These are phyloP conservation scores for Bucco capensis DNA, from an alignment of 2,113 vertebrate species.

Conservation along the genomic window DNA sequence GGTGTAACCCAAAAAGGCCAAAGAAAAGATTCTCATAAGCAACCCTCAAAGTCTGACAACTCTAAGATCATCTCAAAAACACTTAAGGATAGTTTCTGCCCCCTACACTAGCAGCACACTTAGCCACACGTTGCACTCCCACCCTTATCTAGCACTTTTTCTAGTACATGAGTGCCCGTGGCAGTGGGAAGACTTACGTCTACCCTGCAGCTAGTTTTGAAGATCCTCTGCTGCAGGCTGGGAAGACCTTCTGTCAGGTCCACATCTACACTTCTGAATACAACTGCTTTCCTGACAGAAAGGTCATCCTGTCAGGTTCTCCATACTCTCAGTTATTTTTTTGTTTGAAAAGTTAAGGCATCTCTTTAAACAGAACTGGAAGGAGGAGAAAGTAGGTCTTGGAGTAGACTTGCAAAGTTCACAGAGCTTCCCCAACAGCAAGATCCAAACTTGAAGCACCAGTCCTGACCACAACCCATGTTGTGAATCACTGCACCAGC, in stretches of 20 bases:
- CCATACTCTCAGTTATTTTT: background rate
- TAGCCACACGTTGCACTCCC: rapidly evolving
- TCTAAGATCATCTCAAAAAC: background rate
- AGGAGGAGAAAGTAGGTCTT: background rate
- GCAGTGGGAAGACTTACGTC: background rate
- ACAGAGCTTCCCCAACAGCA: background rate
- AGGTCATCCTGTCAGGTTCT: background rate
- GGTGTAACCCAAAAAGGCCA: background rate
- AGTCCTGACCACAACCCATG: background rate
- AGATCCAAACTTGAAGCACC: background rate
- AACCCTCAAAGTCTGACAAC: background rate
- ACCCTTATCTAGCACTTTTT: background rate
- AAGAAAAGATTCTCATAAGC: background rate
- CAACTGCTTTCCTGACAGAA: background rate
- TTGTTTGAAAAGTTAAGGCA: background rate
- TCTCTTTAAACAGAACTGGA: background rate
- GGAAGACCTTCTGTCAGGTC: background rate
- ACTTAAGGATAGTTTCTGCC: background rate
- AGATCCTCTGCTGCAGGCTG: background rate
- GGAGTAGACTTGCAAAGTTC: background rate
- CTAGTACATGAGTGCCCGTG: background rate
- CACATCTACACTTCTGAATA: background rate
- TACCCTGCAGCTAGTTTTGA: background rate
- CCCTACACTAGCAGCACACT: background rate
- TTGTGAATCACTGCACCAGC: background rate